These are phyloP conservation scores for Drosophila stalkeri DNA, from an alignment of 2,888 invertebrate genomes.

Conservation along the genomic window DNA sequence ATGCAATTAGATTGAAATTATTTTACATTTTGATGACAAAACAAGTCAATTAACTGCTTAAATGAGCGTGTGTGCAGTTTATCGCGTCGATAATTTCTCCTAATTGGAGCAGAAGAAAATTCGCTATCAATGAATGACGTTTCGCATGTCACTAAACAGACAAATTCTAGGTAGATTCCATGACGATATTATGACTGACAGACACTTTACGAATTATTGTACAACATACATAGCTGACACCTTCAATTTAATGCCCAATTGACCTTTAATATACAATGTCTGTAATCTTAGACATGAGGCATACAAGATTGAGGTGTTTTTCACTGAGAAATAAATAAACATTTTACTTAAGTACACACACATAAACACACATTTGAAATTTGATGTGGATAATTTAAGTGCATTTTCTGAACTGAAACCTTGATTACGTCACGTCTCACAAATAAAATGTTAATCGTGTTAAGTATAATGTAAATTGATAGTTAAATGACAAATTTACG, in stretches of 20 bases:
- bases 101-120: slow-evolving; percentile 26
- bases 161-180: slow-evolving; percentile 15
- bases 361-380: background rate
- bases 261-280: background rate
- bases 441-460: background rate
- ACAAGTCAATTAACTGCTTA: background rate
- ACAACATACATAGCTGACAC: background rate
- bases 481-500: background rate
- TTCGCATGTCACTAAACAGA: slow-evolving; percentile 12
- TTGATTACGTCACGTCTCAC: background rate
- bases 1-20: slow-evolving; percentile 28
- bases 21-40: background rate
- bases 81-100: background rate
- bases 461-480: background rate
- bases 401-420: background rate
- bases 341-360: background rate
- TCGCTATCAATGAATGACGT: background rate
- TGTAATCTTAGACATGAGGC: background rate
- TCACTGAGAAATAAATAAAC: background rate
- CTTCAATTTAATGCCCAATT: background rate
- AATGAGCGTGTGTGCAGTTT: slow-evolving; percentile 19
- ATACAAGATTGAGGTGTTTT: background rate
- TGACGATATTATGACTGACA: background rate
- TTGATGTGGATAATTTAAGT: background rate
- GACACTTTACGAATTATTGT: slow-evolving; percentile 11